Evolutionary conservation across 2,113 vertebrate species (phyloP), one percentile per base, ranked within the genome.

Genomic region (Chionodraco myersi): DNA sequence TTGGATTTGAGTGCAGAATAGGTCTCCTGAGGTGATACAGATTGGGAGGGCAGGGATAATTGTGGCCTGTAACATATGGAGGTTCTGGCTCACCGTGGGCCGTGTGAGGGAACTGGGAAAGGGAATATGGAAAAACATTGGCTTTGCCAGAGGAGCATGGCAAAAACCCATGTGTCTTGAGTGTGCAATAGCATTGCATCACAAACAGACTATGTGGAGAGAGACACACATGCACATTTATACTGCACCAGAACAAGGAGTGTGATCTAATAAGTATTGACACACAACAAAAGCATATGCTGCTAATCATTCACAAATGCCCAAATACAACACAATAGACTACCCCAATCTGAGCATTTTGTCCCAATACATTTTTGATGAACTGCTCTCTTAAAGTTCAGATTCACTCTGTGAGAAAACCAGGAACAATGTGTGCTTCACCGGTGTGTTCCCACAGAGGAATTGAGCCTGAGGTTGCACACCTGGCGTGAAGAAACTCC

Each of bases 111-210:
- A 64, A 61, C 52, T 63, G 30, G 10, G 18, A 56, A 62, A 69
- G 41, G 34, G 60, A 91, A 74, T 41, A 41, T 82, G 87, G 87
- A 87, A 90, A 30, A 91, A 73, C 51, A 23, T 21, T 14, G 45
- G 15, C 5, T 11, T 45, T 81, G 84, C 74, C 79, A 84, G 62
- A 59, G 36, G 14, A 71, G 58, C 76, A 76, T 18, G 65, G 67
- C 49, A 63, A 66, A 81, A 61, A 63, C 58, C 83, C 71, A 74
- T 63, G 36, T 21, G 1, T 30, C 54, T 58, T 64, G 58, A 44
- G 54, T 81, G 54, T 69, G 47, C 7, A 41, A 51, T 11, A 51
- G 68, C 23, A 54, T 63, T 58, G 26, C 51, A 69, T 77, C 26
- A 73, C 80, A 77, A n/a, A 75, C 52, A 52, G 11, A 5, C 9